Evolutionary conservation across 2,797 vertebrate species (phyloP).

Genomic region (Xenentodon cancila): DNA sequence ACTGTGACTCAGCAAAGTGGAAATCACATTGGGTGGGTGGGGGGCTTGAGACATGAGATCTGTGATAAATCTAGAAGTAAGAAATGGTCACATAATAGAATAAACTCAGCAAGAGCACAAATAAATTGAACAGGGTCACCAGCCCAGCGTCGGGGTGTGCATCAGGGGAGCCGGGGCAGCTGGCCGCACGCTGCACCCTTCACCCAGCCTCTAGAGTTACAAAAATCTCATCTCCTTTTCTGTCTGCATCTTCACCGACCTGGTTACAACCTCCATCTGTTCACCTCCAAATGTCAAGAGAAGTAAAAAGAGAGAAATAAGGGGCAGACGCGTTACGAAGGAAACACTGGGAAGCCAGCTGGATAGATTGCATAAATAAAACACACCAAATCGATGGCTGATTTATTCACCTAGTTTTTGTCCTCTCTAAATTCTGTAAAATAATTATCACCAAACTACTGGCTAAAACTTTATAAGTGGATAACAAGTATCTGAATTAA

Average conservation of each 20-base stretch:
- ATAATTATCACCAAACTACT: too few relatives aligned
- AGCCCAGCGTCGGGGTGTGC: slow-evolving; percentile 15
- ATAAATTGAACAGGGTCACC: slow-evolving; percentile 19
- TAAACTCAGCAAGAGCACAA: slow-evolving; percentile 43
- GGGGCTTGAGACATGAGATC: slow-evolving; percentile 24
- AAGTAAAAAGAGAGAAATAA: slow-evolving; percentile 52
- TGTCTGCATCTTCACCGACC: slow-evolving; percentile 69
- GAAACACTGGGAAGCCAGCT: slow-evolving; percentile 21
- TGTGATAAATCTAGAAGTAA: slow-evolving; percentile 37
- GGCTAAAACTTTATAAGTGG: too few relatives aligned
- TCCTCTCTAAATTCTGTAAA: slow-evolving; percentile 25
- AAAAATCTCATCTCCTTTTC: slow-evolving; percentile 69
- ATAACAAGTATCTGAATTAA: too few relatives aligned
- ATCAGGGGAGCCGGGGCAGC: slow-evolving; percentile 64
- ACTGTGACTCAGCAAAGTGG: slow-evolving; percentile 32
- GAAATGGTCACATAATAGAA: slow-evolving; percentile 32
- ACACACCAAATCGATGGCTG: slow-evolving; percentile 47
- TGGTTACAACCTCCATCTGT: slow-evolving; percentile 73
- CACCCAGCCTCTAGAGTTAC: slow-evolving; percentile 52
- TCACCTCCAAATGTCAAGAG: slow-evolving; percentile 71
- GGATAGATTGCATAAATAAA: slow-evolving; percentile 40
- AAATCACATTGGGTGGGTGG: slow-evolving; percentile 23
- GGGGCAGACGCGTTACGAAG: slow-evolving; percentile 41
- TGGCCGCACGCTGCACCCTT: slow-evolving; percentile 61
- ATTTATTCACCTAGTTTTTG: slow-evolving; percentile 28